Evolutionary conservation across 2,113 vertebrate species (phyloP), one percentile per base, ranked within the genome.

Genomic region (Ancistrus triradiatus): DNA sequence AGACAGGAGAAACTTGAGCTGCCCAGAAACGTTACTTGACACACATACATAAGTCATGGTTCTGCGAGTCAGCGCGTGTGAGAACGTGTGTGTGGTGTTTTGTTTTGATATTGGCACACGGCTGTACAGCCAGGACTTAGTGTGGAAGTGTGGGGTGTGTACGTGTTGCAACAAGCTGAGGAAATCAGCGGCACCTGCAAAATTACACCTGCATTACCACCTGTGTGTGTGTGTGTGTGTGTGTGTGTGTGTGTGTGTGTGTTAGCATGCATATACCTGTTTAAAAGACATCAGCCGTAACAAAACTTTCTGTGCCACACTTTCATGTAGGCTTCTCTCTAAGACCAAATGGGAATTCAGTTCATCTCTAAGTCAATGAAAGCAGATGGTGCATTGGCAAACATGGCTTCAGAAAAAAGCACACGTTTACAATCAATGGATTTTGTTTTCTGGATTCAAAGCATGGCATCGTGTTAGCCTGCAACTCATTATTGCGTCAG

Each of bases 1-100:
- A 42, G 63, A 86, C 85, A 7, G 82, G 85, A 79, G 81, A 78
- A 84, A 81, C 84, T 74, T 72, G 81, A 73, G 63, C 17, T 64
- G 74, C 77, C 72, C 76, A 65, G 76, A 80, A 86, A 82, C 77
- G 78, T 74, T 82, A 76, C 73, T 77, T 43, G 63, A 74, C 80
- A 51, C 22, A 63, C 59, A 84, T 84, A 81, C 81, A 46, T 38
- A 14, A 68, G 63, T 73, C 19, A 59, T 50, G 59, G 63, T 38
- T 62, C 61, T 61, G 58, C 52, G 48, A 59, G 64, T 22, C 58
- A 55, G 47, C 68, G 7, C 10, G 58, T 69, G 48, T 59, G 57
- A 1, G 50, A 63, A n/a, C 46, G 28, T 56, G 69, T 46, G 61
- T 71, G 37, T 51, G 47, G 68, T 28, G 50, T 47, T 57, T 60